Conservation (phyloP, 1,140 invertebrate genomes). For the Lordiphosa mommai region DNA sequence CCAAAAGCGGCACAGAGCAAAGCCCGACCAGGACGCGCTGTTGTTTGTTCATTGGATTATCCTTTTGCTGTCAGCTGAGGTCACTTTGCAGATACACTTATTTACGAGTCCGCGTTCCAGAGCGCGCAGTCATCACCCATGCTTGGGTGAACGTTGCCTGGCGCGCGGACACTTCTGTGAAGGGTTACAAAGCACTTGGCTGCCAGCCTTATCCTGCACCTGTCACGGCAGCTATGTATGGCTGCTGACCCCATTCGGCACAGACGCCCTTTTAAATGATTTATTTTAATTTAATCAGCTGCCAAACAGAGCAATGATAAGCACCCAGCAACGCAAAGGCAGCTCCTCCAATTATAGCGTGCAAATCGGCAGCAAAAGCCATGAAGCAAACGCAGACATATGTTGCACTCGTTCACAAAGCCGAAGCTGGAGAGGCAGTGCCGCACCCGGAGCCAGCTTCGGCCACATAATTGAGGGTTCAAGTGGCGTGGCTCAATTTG, state of each 20-base stretch:
- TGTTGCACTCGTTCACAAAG: constrained; percentile 67
- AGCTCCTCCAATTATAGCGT: constrained; percentile 64
- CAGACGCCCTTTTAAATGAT: constrained; percentile 59
- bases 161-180: constrained; percentile 21
- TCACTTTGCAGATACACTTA: constrained; percentile 34
- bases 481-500: constrained; percentile 72
- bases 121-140: constrained; percentile 35
- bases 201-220: constrained; percentile 28
- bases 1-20: neutral
- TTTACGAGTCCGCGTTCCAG: constrained; percentile 13
- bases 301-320: constrained; percentile 71
- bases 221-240: constrained; percentile 9
- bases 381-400: constrained; percentile 61
- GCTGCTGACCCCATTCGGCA: constrained; percentile 30
- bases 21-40: neutral
- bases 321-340: constrained; percentile 52
- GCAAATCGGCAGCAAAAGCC: constrained; percentile 66
- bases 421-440: constrained; percentile 12
- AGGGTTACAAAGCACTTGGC: constrained; percentile 16
- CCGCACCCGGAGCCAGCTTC: constrained; percentile 29
- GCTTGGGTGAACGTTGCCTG: constrained; percentile 8
- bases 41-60: constrained; percentile 64
- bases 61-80: constrained; percentile 64
- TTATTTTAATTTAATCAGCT: constrained; percentile 75
- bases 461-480: constrained; percentile 74